These are phyloP conservation scores for Coreoperca whiteheadi DNA, from an alignment of 2,113 vertebrate genomes.

Conservation along the genomic window DNA sequence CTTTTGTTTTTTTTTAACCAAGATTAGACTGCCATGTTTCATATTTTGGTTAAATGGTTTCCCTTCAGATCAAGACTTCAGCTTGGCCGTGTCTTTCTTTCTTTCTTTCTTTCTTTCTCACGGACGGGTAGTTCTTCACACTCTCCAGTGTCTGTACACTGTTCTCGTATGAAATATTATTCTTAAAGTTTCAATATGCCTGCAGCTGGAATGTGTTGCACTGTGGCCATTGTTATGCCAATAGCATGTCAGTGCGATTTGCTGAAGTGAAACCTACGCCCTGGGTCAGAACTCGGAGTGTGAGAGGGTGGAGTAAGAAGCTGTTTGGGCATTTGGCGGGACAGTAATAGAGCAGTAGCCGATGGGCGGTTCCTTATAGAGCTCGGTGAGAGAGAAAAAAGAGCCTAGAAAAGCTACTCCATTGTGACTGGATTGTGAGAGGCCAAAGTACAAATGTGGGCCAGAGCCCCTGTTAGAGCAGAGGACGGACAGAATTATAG, in stretches of 20 bases:
- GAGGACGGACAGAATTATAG: slow-evolving; percentile 52
- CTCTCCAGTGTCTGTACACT: slow-evolving; percentile 1
- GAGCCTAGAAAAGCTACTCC: neutral
- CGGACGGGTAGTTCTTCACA: neutral
- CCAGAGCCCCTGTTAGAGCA: slow-evolving; percentile 23
- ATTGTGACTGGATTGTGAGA: slow-evolving; percentile 1
- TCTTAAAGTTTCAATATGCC: neutral
- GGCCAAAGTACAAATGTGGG: slow-evolving; percentile 33
- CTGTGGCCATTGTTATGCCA: neutral
- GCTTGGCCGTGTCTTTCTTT: neutral
- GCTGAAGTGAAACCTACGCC: slow-evolving; percentile 10
- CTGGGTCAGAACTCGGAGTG: slow-evolving; percentile 10
- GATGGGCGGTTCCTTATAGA: slow-evolving; percentile 2
- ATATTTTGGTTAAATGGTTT: slow-evolving; percentile 5
- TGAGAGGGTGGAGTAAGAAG: slow-evolving; percentile 2
- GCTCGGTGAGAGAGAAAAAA: neutral
- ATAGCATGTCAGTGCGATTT: slow-evolving; percentile 18
- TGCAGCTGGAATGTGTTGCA: neutral
- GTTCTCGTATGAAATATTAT: neutral
- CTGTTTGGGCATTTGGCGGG: slow-evolving; percentile 10
- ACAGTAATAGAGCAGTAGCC: slow-evolving; percentile 9
- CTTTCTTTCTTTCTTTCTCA: slow-evolving; percentile 2
- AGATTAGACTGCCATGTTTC: neutral
- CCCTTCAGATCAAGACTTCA: neutral
- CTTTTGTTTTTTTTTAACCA: neutral